These are phyloP conservation scores for Tillus elongatus DNA, from an alignment of 2,888 invertebrate genomes.

Conservation along the genomic window DNA sequence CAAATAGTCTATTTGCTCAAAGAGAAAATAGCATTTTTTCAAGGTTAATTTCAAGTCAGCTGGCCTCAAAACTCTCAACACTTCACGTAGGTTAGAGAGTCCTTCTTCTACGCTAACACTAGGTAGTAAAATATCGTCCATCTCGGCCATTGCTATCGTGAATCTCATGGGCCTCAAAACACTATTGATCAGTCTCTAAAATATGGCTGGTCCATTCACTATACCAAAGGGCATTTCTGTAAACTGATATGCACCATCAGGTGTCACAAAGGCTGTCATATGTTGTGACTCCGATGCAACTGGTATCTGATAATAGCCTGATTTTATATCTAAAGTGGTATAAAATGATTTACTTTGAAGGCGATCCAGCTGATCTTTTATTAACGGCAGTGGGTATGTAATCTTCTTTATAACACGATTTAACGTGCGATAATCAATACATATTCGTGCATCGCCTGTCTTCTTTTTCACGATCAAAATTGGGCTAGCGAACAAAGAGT, in stretches of 20 bases:
- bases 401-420: conserved; percentile 28
- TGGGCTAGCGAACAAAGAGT: conserved; percentile 23
- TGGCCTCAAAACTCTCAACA: not conserved
- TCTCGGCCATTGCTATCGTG: conserved; percentile 4
- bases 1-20: not conserved
- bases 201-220: conserved; percentile 28
- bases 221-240: conserved; percentile 30
- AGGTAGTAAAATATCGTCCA: conserved; percentile 14
- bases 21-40: not conserved
- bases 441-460: conserved; percentile 21
- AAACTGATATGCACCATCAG: conserved; percentile 29
- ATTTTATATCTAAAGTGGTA: conserved; percentile 25
- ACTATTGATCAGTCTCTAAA: conserved; percentile 25
- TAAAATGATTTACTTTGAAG: conserved; percentile 24
- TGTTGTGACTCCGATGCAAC: conserved; percentile 21
- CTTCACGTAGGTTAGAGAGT: not conserved
- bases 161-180: conserved; percentile 7
- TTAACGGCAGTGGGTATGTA: conserved; percentile 26
- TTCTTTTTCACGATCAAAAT: conserved; percentile 24
- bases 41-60: not conserved
- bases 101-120: conserved; percentile 4
- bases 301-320: conserved; percentile 29
- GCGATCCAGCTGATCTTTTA: conserved; percentile 26
- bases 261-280: conserved; percentile 29
- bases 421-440: conserved; percentile 27